Base-by-base conservation (phyloP, 2,888 invertebrate genomes). In the Operophtera brumata region DNA sequence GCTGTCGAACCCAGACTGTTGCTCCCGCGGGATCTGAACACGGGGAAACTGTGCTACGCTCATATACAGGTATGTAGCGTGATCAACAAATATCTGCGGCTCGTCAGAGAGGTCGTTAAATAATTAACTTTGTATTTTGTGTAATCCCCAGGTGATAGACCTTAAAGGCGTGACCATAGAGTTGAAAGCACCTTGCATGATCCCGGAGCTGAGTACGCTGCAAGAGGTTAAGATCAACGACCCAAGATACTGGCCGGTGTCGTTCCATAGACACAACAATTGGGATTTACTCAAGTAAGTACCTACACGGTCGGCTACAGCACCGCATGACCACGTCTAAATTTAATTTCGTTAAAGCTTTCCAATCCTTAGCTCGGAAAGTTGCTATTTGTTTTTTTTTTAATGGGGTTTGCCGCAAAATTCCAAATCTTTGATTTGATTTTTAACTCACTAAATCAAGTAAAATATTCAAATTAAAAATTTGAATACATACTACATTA, bases 1-100 rank as follows among this genome's bases (percentile, higher is more conserved):
- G 99, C 99, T 0, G 95, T 96, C 0, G 97, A 99, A 75, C 96
- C 97, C 0, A 91, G 99, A 9, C 87, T 99, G 9, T 90, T 99
- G 47, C 90, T 98, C 48, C 97, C 99, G 0, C 92, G 95, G 26
- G 97, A 98, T 75, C 93, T 97, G 9, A 93, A 93, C 73, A 94
- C 94, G 0, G 94, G 94, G 20, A 93, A 94, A 65, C 91, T 95
- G 34, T 97, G 97, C 73, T 96, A 97, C 66, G 96, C 95, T 0
- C 94, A 95, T 57, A 91, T 98, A 57, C 92, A 91, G 76, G 89
- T 95, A 66, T 80, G 85, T 47, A 8, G n/a, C 8, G n/a, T n/a
- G n/a, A n/a, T n/a, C n/a, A n/a, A n/a, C n/a, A n/a, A n/a, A n/a
- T n/a, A n/a, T n/a, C n/a, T n/a, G n/a, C n/a, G n/a, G n/a, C n/a